Evolutionary conservation across 2,797 vertebrate genomes (phyloP), one percentile per base, ranked within the genome.

Genomic region (Gorsachius magnificus): DNA sequence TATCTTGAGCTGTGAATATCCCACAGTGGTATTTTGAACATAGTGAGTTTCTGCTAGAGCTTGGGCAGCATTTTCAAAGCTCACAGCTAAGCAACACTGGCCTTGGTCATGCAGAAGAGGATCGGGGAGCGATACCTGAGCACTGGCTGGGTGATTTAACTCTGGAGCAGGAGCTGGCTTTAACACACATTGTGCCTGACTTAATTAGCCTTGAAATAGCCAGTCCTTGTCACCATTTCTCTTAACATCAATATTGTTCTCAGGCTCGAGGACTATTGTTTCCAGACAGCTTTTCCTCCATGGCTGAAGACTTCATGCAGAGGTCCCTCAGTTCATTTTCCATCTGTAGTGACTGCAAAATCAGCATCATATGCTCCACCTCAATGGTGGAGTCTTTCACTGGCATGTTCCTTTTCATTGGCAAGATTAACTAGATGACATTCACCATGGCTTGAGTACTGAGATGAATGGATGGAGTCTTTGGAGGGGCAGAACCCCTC

Each of bases 121-220:
- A 53, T 3, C 1, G 1, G 26, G 33, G 36, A 70, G 36, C 33
- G 56, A 74, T 6, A 57, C 18, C 25, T 76, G 56, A 90, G 24
- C 60, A n/a, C 6, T 0, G 0, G 2, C 3, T 28, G 4, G 11
- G 41, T 24, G 26, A 70, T 33, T 69, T 66, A 38, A 29, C 18
- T 65, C 21, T 54, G 54, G 11, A 77, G 43, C 19, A 50, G 38
- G 22, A 81, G 16, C 16, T 8, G 3, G 7, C 28, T 68, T 86
- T 76, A 85, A 31, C 0, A 3, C 29, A 50, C 7, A 8, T 28
- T 58, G 7, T 69, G 25, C 11, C 45, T 89, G 75, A 60, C 16
- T 82, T 87, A 53, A 80, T 53, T 60, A 60, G 25, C n/a, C 25
- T 20, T 31, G 35, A 89, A 76, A 74, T 21, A 84, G 10, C 6